Evolutionary conservation across 2,113 vertebrate genomes (phyloP), one percentile per base, ranked within the genome.

Genomic region (Sylvilagus bachmani): DNA sequence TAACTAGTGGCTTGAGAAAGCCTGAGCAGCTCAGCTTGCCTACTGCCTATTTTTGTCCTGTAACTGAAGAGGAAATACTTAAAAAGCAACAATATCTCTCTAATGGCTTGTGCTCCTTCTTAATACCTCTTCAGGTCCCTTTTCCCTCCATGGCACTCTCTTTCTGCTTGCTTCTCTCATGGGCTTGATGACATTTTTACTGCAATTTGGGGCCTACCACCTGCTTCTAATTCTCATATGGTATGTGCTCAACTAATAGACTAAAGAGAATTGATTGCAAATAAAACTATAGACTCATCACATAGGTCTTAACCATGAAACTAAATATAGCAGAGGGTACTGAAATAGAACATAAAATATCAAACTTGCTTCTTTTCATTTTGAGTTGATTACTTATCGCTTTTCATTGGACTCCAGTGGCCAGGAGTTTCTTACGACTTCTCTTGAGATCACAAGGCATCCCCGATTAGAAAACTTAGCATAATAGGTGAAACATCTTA

Each of bases 21-120:
- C 6, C 6, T 62, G 49, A 49, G 27, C 62, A 19, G 31, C 44
- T 49, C 31, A 25, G 11, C 25, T 55, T 91, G 79, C 44, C 83
- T 96, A 44, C 62, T 91, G 79, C 44, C 83, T 96, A 44, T 58
- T 86, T 96, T 84, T 89, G 16, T 49, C 62, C 53, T 86, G 69
- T 49, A 77, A 71, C 69, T 66, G 36, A 44, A 70, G 89, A 86
- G 61, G 86, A 86, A 94, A 86, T 67, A 95, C 90, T 94, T 75
- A 13, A 73, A 86, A 97, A 80, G 86, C 38, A 89, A 80, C 55
- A 12, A 44, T 78, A 27, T 69, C 83, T 91, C 81, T 78, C 91
- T 94, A 92, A 78, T 61, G 84, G 44, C 55, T 75, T 55, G 49
- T 74, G 16, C 19, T 97, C 38, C 27, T 92, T 85, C 78, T 85